Conservation (phyloP, 2,113 vertebrate species). For the Equus quagga region DNA sequence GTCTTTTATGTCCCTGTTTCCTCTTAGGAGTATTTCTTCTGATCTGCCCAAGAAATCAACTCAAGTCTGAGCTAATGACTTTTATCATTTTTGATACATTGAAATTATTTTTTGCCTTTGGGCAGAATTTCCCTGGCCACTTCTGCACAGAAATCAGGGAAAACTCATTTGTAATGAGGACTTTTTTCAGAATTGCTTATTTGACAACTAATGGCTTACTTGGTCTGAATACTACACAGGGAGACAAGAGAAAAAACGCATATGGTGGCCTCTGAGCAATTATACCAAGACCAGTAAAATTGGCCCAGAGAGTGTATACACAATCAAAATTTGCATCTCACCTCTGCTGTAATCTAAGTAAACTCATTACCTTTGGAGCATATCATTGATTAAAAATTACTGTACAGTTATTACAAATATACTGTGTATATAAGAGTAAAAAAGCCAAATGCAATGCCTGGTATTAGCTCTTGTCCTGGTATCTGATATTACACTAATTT, state of each 20-base stretch:
- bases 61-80: not conserved
- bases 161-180: not conserved
- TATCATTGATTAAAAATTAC: not conserved
- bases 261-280: not conserved
- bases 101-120: conserved; percentile 35
- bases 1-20: not conserved
- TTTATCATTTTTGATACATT: not conserved
- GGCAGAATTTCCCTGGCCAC: not conserved
- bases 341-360: not conserved
- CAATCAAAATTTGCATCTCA: not conserved
- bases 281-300: not conserved
- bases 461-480: not conserved
- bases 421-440: not conserved
- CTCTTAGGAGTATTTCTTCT: not conserved
- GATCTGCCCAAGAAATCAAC: not conserved
- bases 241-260: not conserved
- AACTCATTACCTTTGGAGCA: not conserved
- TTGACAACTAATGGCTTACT: not conserved
- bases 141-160: not conserved
- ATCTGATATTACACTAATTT: conserved; percentile 55
- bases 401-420: not conserved
- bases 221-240: not conserved
- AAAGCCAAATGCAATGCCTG: not conserved
- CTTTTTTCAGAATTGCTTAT: not conserved
- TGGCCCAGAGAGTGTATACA: not conserved